Evolutionary conservation across 2,113 vertebrate genomes (phyloP).

Genomic region (Burhinus bistriatus): DNA sequence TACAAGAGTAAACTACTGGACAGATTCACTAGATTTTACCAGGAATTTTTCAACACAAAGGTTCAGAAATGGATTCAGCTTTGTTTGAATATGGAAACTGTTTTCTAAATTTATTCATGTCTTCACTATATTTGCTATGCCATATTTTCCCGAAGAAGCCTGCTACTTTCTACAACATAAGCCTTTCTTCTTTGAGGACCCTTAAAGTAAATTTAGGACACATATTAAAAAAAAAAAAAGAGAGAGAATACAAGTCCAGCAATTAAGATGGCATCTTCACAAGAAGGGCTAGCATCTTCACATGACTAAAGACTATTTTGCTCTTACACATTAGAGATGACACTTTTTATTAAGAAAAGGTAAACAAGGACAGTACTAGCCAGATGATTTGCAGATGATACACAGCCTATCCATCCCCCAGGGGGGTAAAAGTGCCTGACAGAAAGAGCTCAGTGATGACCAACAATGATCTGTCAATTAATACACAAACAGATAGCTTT

Average conservation of each 20-base stretch:
- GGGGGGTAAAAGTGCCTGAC: background rate
- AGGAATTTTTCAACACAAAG: background rate
- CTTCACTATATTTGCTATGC: background rate
- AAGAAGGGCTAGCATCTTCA: background rate
- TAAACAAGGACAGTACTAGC: background rate
- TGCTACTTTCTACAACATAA: background rate
- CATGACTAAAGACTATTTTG: background rate
- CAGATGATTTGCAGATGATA: background rate
- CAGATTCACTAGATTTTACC: background rate
- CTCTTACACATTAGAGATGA: background rate
- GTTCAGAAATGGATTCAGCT: background rate
- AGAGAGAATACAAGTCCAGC: background rate
- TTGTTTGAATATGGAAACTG: background rate
- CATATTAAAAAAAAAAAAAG: background rate
- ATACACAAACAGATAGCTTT: background rate
- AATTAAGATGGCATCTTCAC: background rate
- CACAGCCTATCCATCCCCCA: background rate
- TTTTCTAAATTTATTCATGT: background rate
- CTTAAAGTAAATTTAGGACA: background rate
- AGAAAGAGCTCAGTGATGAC: background rate
- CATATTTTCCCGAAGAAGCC: background rate
- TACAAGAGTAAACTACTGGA: background rate
- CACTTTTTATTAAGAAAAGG: background rate
- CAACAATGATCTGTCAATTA: background rate
- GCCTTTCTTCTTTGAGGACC: background rate